These are phyloP conservation scores for Pterois miles DNA, from an alignment of 2,797 vertebrate species.

Conservation along the genomic window DNA sequence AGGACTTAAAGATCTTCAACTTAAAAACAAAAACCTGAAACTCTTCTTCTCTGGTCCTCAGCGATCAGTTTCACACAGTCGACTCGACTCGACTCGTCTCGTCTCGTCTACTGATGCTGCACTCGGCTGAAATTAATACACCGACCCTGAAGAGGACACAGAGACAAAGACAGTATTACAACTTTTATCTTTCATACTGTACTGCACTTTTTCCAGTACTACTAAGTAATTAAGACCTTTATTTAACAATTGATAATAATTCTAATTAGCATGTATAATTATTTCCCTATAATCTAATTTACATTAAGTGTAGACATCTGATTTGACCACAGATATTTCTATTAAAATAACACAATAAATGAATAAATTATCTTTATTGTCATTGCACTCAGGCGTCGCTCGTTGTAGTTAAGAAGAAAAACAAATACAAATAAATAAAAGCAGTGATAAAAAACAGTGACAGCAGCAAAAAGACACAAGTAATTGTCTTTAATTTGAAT, in stretches of 20 bases:
- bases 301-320: background rate
- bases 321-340: background rate
- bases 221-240: no score
- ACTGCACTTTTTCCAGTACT: no score
- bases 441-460: no score
- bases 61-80: conserved; percentile 20
- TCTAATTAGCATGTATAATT: background rate
- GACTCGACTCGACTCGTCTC: background rate
- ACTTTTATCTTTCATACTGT: accelerated
- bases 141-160: conserved; percentile 84
- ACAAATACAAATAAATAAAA: no score
- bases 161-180: background rate
- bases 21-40: conserved; percentile 13
- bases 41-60: conserved; percentile 24
- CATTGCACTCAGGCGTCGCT: no score
- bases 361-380: no score
- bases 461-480: no score
- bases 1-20: conserved; percentile 27
- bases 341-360: background rate
- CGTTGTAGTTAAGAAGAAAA: no score
- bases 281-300: background rate
- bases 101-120: conserved; percentile 76
- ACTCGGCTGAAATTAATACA: conserved; percentile 95
- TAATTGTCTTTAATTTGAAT: no score
- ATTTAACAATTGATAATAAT: background rate